These are phyloP conservation scores for Aphis gossypii DNA, from an alignment of 1,140 invertebrate genomes.

Conservation along the genomic window DNA sequence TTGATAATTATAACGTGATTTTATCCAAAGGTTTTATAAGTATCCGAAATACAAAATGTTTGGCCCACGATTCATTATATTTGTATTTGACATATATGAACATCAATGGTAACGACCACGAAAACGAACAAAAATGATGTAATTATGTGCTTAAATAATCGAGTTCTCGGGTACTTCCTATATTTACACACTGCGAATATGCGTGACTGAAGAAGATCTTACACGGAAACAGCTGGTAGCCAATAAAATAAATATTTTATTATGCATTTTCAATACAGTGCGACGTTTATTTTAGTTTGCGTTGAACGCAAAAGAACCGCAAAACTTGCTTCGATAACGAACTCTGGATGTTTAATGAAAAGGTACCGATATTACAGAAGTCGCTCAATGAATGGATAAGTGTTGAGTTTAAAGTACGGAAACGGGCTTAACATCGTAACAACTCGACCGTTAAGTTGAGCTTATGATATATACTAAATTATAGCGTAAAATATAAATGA, in stretches of 20 bases:
- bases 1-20: no score
- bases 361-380: not conserved
- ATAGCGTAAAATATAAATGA: not conserved
- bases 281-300: not conserved
- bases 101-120: no score
- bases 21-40: no score
- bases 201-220: not conserved
- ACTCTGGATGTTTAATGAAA: not conserved
- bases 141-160: not conserved
- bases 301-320: not conserved
- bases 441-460: not conserved
- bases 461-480: not conserved
- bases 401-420: not conserved
- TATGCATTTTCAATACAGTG: not conserved
- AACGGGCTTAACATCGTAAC: not conserved
- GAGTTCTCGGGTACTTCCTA: no score
- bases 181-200: not conserved
- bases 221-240: not conserved
- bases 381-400: not conserved
- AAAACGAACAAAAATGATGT: no score
- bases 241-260: not conserved
- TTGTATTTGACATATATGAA: no score
- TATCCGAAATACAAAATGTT: no score
- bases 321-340: not conserved
- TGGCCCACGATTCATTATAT: no score